Percentiles rank a stretch among this genome's conserved stretches.
Conservation (phyloP, 2,113 vertebrate species). For the Manacus vitellinus region DNA sequence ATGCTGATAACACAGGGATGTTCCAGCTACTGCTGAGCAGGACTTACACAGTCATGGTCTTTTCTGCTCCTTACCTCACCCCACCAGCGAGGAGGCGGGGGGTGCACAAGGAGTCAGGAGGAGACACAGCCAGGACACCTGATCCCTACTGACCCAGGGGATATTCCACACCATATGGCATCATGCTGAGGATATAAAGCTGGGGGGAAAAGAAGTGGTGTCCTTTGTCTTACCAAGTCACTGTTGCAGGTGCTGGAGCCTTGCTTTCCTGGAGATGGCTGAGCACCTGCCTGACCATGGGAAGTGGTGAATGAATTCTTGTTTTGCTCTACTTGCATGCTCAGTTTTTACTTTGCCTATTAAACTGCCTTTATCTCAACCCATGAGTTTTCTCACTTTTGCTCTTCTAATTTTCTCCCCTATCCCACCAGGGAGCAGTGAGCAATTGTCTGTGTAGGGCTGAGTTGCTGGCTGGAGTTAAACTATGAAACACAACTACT, state of each 20-base stretch:
- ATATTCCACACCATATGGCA: background rate
- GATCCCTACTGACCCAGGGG: background rate
- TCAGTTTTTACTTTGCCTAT: background rate
- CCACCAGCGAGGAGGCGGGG: background rate
- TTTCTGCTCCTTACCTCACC: background rate
- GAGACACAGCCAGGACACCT: background rate
- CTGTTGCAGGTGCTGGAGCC: background rate
- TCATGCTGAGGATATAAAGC: background rate
- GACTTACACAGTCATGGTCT: background rate
- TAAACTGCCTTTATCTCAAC: background rate
- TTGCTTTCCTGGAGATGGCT: background rate
- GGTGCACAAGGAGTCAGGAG: background rate
- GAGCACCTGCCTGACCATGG: background rate
- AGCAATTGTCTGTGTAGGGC: background rate
- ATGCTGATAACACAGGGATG: background rate
- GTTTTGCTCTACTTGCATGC: background rate
- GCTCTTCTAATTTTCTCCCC: background rate
- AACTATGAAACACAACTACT: background rate
- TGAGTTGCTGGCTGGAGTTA: background rate
- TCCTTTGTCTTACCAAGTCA: background rate
- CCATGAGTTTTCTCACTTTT: background rate
- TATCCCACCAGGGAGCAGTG: background rate
- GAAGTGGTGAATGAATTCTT: background rate
- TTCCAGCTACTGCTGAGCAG: background rate
- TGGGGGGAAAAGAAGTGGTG: background rate